Conservation (phyloP, 2,113 vertebrate species). For the Mobula hypostoma region DNA sequence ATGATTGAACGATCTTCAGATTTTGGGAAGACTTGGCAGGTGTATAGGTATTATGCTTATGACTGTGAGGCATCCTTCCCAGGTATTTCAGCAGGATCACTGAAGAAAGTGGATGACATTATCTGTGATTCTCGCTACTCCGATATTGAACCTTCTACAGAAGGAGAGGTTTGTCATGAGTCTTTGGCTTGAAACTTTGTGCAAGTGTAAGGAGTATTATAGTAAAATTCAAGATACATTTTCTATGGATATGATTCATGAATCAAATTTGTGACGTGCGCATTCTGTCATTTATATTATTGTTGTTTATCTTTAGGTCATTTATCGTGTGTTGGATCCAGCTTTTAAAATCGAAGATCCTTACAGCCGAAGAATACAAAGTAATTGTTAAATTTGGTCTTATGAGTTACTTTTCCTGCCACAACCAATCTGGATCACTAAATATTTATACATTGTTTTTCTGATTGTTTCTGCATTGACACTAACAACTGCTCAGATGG, state of each 20-base stretch:
- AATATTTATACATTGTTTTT: background rate
- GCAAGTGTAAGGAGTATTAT: background rate
- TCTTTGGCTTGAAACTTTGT: background rate
- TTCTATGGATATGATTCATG: background rate
- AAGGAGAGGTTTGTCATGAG: constrained; percentile 76
- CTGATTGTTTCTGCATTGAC: background rate
- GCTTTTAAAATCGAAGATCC: constrained; percentile 90
- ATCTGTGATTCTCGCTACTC: constrained; percentile 95
- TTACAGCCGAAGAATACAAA: constrained; percentile 88
- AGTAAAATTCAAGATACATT: background rate
- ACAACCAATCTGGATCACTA: background rate
- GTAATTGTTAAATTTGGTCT: constrained; percentile 55
- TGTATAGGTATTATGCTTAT: constrained; percentile 92
- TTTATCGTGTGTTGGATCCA: constrained; percentile 91
- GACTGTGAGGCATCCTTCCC: constrained; percentile 87
- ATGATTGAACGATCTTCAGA: constrained; percentile 90
- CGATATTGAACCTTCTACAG: constrained; percentile 90
- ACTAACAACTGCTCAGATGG: background rate
- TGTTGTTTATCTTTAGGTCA: constrained; percentile 65
- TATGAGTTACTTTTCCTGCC: background rate
- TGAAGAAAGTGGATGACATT: constrained; percentile 89
- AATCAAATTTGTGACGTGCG: background rate
- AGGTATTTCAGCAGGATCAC: constrained; percentile 70
- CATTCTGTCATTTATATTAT: background rate
- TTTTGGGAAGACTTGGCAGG: constrained; percentile 83